Conservation (phyloP, 2,113 vertebrate genomes). For the Tretioscincus oriximinensis region DNA sequence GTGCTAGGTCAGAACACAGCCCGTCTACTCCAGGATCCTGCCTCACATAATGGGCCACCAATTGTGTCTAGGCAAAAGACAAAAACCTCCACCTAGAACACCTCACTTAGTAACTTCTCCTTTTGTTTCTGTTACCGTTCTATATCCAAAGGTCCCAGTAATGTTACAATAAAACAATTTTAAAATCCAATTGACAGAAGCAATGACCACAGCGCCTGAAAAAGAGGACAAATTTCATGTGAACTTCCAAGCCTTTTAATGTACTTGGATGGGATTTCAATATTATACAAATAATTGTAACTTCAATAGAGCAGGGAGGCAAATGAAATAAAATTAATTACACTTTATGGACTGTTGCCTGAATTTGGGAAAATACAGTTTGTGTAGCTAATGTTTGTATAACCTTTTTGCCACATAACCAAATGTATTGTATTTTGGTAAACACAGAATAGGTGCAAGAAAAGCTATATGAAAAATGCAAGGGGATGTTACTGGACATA, state of each 20-base stretch:
- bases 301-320: slow-evolving; percentile 17
- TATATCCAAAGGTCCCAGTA: no score
- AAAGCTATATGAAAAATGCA: slow-evolving; percentile 49
- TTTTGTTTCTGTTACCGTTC: no score
- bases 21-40: no score
- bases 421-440: slow-evolving; percentile 6
- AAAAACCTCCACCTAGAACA: no score
- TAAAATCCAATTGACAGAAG: background rate
- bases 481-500: slow-evolving; percentile 23
- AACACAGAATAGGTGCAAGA: slow-evolving; percentile 34
- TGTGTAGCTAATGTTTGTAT: slow-evolving; percentile 41
- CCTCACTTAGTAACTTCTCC: no score
- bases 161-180: background rate
- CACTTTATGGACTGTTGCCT: slow-evolving; percentile 20
- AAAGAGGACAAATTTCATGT: no score
- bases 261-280: no score
- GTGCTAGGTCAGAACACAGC: no score
- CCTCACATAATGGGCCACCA: no score
- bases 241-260: no score
- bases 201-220: background rate
- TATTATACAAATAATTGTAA: background rate
- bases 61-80: no score
- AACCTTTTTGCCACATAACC: slow-evolving; percentile 13
- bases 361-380: background rate
- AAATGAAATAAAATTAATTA: background rate